Percentiles rank a stretch among this genome's conserved stretches.
Conservation (phyloP, 2,797 vertebrate species). For the Danio albolineatus region DNA sequence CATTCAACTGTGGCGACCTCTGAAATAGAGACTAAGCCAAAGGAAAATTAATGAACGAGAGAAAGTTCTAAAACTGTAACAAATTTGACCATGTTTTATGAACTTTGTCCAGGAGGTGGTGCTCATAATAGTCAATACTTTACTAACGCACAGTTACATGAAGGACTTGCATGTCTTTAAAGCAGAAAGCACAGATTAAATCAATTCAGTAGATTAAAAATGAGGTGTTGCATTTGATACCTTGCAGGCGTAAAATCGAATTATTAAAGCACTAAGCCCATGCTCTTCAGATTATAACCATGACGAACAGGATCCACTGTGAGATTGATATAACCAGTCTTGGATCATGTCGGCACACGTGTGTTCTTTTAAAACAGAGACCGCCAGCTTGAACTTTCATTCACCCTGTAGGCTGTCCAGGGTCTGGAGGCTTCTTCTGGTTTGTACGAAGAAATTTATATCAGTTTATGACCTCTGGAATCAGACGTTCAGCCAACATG, state of each 20-base stretch:
- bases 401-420: conserved; percentile 3
- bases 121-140: neutral
- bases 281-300: neutral
- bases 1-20: too few species aligned
- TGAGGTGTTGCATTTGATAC: neutral
- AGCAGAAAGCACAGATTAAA: neutral
- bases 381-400: neutral
- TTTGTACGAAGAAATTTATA: conserved; percentile 13
- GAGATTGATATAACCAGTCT: neutral
- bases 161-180: neutral
- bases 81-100: neutral
- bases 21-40: too few species aligned
- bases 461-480: neutral
- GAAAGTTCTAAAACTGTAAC: neutral
- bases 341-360: conserved; percentile 13
- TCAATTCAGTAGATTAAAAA: neutral
- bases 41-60: too few species aligned
- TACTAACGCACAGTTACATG: neutral
- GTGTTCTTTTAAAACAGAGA: conserved; percentile 5
- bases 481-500: neutral
- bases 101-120: neutral
- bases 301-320: conserved; percentile 30
- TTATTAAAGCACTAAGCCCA: neutral
- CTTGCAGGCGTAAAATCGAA: neutral
- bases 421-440: neutral